These are phyloP conservation scores for Turritopsis dohrnii DNA, from an alignment of 30 jellyfish, hydroid and myxozoan genomes.

Conservation along the genomic window DNA sequence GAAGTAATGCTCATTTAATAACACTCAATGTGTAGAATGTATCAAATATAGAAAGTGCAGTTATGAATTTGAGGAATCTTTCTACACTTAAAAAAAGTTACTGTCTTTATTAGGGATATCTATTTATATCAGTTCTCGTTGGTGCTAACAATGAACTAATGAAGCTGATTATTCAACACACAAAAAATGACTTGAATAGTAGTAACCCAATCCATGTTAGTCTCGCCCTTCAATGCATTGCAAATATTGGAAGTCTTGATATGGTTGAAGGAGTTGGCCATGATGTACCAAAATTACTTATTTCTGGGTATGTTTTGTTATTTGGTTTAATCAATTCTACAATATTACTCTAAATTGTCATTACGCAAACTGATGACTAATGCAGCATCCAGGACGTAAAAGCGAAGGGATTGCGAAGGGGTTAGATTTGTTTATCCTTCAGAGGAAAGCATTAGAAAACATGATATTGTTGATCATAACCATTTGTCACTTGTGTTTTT, in stretches of 20 bases:
- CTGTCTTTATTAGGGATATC: constrained; percentile 48
- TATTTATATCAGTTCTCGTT: constrained; percentile 79
- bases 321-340: background rate
- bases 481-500: too few species aligned
- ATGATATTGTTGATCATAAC: too few species aligned
- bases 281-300: constrained; percentile 79
- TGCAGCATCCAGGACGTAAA: too few species aligned
- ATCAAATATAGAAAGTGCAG: background rate
- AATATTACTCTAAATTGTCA: too few species aligned
- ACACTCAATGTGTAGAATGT: too few species aligned
- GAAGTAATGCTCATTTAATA: too few species aligned
- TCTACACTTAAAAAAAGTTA: background rate
- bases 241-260: constrained; percentile 92
- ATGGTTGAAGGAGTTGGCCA: constrained; percentile 86
- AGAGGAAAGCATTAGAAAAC: too few species aligned
- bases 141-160: constrained; percentile 92
- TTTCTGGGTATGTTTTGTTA: constrained; percentile 66
- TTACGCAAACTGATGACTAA: too few species aligned
- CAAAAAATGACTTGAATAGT: constrained; percentile 77
- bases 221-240: constrained; percentile 89
- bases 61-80: background rate
- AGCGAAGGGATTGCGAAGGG: too few species aligned
- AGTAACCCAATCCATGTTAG: constrained; percentile 74
- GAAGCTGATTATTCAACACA: constrained; percentile 70
- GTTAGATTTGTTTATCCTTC: too few species aligned